Base-by-base conservation (phyloP, 2,797 vertebrate species). In the Hipposideros larvatus region DNA sequence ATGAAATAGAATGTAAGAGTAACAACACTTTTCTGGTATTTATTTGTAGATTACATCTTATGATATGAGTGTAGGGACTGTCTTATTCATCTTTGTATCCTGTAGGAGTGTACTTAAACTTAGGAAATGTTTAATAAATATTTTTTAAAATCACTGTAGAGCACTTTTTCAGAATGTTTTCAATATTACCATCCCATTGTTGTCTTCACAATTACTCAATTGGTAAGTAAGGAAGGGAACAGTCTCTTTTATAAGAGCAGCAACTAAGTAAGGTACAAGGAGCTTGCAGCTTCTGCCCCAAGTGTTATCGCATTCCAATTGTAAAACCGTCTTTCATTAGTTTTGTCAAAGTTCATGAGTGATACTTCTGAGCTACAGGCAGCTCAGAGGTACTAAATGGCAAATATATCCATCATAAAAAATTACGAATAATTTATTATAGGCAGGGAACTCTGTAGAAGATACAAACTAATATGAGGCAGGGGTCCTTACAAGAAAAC, bases 1-100 rank as follows among this genome's bases (percentile, higher is more conserved):
- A 26, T 65, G 93, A 90, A 90, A 93, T 37, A 87, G 94, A 80
- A 89, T 79, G 7, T 75, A 59, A 84, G n/a, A 91, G 22, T 19
- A 84, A 80, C 26, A 75, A 80, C 37, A 83, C 34, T 87, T 77
- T 80, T 65, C 34, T 63, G 85, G 41, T n/a, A 75, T 65, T 92
- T 87, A 70, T 21, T 92, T 70, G 43, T 21, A 15, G 34, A 70
- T 66, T 48, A 82, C 0, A 51, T 7, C 24, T 93, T 43, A 34
- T 34, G 66, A 73, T 11, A 19, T 77, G 55, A 84, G 78, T 19
- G 8, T 53, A 57, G 55, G 37, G 59, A 51, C 51, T 71, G 48
- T 86, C 24, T 85, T 55, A 84, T 1, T 88, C 73, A 91, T 71
- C 51, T 87, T 11, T 90, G 28, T 66, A 53, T 31, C 61, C 19